Conservation (phyloP, 2,888 invertebrate species). For the Gisinianus flammeolus region DNA sequence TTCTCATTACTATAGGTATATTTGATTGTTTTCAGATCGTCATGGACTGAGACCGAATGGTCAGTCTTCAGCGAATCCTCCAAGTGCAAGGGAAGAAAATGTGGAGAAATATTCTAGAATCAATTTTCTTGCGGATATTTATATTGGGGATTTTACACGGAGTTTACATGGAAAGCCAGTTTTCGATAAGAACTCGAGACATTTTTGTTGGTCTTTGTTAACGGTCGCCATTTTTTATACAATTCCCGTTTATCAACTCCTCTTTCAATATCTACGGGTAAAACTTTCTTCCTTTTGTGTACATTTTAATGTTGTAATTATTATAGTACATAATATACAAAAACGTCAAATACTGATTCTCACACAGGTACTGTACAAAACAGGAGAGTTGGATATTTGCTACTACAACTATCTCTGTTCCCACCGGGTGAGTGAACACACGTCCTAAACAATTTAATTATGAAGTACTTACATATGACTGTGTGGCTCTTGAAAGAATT, state of each 20-base stretch:
- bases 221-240: slow-evolving; percentile 56
- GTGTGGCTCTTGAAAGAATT: too few relatives aligned
- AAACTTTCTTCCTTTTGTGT: too few relatives aligned
- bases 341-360: background rate
- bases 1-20: background rate
- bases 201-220: slow-evolving; percentile 55
- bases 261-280: slow-evolving; percentile 47
- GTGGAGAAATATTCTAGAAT: background rate
- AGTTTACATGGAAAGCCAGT: slow-evolving; percentile 36
- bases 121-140: slow-evolving; percentile 22
- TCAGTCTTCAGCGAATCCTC: background rate
- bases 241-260: slow-evolving; percentile 56
- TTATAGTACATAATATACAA: background rate
- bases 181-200: slow-evolving; percentile 39
- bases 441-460: too few relatives aligned
- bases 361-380: slow-evolving; percentile 47
- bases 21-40: too few relatives aligned
- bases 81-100: background rate
- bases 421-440: slow-evolving; percentile 41
- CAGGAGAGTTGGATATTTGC: slow-evolving; percentile 56
- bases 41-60: too few relatives aligned
- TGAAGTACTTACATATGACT: too few relatives aligned
- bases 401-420: slow-evolving; percentile 57
- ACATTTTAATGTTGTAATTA: too few relatives aligned
- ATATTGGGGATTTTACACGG: slow-evolving; percentile 35